These are phyloP conservation scores for Lepidocolaptes lacrymiger DNA, from an alignment of 2,797 vertebrate genomes.

Conservation along the genomic window DNA sequence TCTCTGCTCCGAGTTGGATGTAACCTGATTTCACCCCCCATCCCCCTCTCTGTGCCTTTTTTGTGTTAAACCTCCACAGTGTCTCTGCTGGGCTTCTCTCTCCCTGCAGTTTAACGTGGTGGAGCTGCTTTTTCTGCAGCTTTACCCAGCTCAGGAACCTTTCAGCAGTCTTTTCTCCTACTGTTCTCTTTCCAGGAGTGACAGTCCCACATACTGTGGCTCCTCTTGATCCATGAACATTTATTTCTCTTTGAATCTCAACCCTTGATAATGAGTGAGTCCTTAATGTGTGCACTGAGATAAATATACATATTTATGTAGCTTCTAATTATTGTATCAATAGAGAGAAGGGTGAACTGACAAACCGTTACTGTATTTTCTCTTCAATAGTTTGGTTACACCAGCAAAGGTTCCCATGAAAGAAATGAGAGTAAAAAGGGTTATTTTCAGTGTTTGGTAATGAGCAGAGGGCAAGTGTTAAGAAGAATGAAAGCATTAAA, in stretches of 20 bases:
- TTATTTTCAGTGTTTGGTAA: neutral
- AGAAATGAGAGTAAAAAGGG: neutral
- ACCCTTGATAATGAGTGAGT: neutral
- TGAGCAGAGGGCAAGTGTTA: neutral
- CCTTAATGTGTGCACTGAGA: neutral
- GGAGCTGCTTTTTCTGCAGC: neutral
- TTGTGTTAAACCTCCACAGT: accelerated
- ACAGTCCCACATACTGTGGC: neutral
- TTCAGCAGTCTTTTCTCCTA: neutral
- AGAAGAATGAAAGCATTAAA: neutral
- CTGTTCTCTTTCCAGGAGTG: neutral
- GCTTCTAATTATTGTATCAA: neutral
- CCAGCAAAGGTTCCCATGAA: neutral
- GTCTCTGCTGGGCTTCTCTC: neutral
- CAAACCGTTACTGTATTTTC: neutral
- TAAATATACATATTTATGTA: neutral
- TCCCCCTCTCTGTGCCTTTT: neutral
- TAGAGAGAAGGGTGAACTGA: neutral
- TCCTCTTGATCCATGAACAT: neutral
- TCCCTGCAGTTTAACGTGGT: neutral
- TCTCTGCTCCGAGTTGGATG: neutral
- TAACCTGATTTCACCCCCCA: neutral
- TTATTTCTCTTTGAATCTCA: neutral
- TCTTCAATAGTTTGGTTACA: neutral
- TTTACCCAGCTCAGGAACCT: neutral